A percentile compares a stretch with the other conserved stretches of the same genome.
Evolutionary conservation across 2,797 vertebrate species (phyloP).

Genomic region (Garrulus glandarius): DNA sequence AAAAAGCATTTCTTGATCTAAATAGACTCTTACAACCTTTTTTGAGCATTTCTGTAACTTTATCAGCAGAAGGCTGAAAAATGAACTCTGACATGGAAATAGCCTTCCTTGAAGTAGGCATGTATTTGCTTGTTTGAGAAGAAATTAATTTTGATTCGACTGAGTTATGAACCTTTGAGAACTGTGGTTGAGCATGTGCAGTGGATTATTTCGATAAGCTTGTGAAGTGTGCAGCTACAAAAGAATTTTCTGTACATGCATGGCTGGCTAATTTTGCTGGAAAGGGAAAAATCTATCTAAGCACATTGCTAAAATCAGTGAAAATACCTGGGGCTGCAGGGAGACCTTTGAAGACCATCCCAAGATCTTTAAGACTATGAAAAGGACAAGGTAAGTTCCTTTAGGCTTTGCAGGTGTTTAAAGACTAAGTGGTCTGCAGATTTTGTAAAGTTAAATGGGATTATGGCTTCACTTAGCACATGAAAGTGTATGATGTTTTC

Average conservation of each 20-base stretch:
- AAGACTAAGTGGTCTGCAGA: not conserved
- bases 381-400: not conserved
- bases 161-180: conserved; percentile 43
- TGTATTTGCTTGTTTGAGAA: conserved; percentile 37
- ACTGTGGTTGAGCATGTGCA: conserved; percentile 26
- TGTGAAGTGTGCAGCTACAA: conserved; percentile 33
- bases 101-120: conserved; percentile 28
- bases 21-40: not conserved
- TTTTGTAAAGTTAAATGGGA: not conserved
- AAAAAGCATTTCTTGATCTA: not conserved
- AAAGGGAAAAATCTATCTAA: conserved; percentile 49
- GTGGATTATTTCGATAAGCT: conserved; percentile 11
- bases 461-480: not conserved
- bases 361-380: not conserved
- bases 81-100: conserved; percentile 41
- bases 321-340: not conserved
- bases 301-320: conserved; percentile 11
- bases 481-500: not conserved
- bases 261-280: conserved; percentile 28
- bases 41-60: not conserved
- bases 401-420: not conserved
- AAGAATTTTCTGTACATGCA: conserved; percentile 45
- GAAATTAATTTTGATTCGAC: conserved; percentile 58
- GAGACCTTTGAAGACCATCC: not conserved
- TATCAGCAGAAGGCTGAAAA: conserved; percentile 35